These are phyloP conservation scores for Nymphalis polychloros DNA, from an alignment of 2,888 invertebrate genomes.

Conservation along the genomic window DNA sequence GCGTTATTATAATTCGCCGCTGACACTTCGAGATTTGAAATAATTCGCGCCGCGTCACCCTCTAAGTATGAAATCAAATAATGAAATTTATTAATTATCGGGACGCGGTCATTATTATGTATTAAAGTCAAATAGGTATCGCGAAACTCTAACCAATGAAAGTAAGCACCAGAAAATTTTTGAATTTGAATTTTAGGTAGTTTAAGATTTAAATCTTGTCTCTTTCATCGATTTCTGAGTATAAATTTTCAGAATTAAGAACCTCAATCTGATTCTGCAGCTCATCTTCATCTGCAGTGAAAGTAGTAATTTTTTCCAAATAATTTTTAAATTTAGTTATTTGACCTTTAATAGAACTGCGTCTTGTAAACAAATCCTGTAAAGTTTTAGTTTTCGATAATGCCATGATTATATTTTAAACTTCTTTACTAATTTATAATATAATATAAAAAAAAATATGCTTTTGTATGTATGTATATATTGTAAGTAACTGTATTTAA, in stretches of 20 bases:
- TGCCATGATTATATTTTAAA: no score
- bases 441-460: no score
- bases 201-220: constrained; percentile 14
- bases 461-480: no score
- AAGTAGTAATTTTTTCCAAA: constrained; percentile 8
- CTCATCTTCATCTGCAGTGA: no score
- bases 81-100: constrained; percentile 35
- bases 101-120: constrained; percentile 26
- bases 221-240: no score
- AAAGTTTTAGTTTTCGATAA: constrained; percentile 1
- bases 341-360: constrained; percentile 25
- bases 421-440: no score
- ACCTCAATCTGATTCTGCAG: no score
- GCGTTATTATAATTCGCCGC: no score
- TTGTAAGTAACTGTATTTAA: no score
- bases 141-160: constrained; percentile 35
- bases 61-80: constrained; percentile 32
- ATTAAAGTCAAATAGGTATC: constrained; percentile 34
- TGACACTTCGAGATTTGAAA: no score
- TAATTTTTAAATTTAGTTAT: constrained; percentile 33
- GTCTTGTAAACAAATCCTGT: constrained; percentile 12
- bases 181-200: constrained; percentile 34
- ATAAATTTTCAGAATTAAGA: no score
- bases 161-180: constrained; percentile 32
- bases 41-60: no score